Evolutionary conservation across 2,113 vertebrate genomes (phyloP), one percentile per base, ranked within the genome.

Genomic region (Phrynosoma platyrhinos): DNA sequence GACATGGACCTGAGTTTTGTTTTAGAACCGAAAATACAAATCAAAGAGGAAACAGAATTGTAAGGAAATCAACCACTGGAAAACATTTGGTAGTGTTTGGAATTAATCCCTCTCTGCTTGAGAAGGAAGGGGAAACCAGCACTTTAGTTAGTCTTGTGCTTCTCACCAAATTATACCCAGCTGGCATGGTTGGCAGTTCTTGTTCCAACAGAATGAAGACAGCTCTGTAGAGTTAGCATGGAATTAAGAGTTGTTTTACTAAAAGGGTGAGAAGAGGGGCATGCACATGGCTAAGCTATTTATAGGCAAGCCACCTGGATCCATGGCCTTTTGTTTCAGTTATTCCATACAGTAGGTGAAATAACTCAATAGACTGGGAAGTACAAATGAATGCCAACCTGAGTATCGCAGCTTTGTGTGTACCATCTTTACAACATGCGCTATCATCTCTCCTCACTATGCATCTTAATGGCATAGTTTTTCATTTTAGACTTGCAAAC

Each of bases 361-460:
- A 80, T 83, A 77, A 88, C 72, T 68, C 42, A 83, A 83, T 83
- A 53, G 52, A 20, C 80, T 88, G 87, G 74, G 80, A 88, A 88
- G 80, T 21, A 53, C 58, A 68, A 13, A 68, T 30, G 32, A 52
- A 36, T 68, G 40, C 30, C 72, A 18, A 3, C 27, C 4, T 18
- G 42, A 7, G 6, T 13, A 8, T 66, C 27, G 9, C 14, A 23
- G 9, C 12, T 36, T 55, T 5, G 23, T 27, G 12, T 20, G 36
- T 9, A 16, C n/a, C 40, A n/a, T 47, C 14, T 36, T 82, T 30
- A 12, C 27, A 77, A 66, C 58, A 53, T 10, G 3, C 12, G 52
- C 76, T 16, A 6, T 32, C 40, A 32, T 9, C 14, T 36, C 27
- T n/a, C 21, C 76, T 82, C 66, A 76, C 36, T 10, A 9, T 40